Base-by-base conservation (phyloP, 2,797 vertebrate species). In the Pangasius sanitwongsei region DNA sequence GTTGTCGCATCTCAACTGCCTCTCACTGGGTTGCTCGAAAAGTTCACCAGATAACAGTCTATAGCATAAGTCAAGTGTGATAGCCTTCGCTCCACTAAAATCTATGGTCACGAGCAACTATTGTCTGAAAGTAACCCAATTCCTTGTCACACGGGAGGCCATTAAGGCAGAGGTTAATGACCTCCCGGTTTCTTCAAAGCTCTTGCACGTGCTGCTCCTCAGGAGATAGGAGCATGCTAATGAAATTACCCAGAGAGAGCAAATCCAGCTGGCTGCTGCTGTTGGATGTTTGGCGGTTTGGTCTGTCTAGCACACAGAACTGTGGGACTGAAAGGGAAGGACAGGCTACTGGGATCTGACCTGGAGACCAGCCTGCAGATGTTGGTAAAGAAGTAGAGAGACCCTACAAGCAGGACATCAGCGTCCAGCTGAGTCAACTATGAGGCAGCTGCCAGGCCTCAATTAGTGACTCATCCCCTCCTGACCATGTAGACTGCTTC, bases 381-480 rank as follows among this genome's bases (percentile, higher is more conserved):
- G 55, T 18, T 83, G 81, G 3, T 55, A 31, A n/a, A 63, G 53
- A 85, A 84, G 25, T 37, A 16, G 63, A 63, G 41, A 77, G 74
- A 41, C 53, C 31, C n/a, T 55, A n/a, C 15, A 31, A n/a, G 65
- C 9, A 0, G 44, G 23, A 72, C 28, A 53, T 28, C 74, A 65
- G 63, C 0, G 15, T 63, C 81, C 50, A 74, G 87, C n/a, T 50
- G 81, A 84, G 18, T 84, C 44, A 59, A 57, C 57, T 15, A 63
- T 34, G 16, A 87, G 31, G 25, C 80, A 87, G 50, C 86, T 84
- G 86, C 81, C 50, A 74, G 53, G 74, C 69, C 69, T 72, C 83
- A 69, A 48, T 87, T 81, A 85, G 61, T 84, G 72, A 89, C 70
- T 86, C 85, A 82, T 53, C 34, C 31, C 85, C 67, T 80, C 37